Evolutionary conservation across 2,888 invertebrate species (phyloP).

Genomic region (Strigamia transsilvanica): DNA sequence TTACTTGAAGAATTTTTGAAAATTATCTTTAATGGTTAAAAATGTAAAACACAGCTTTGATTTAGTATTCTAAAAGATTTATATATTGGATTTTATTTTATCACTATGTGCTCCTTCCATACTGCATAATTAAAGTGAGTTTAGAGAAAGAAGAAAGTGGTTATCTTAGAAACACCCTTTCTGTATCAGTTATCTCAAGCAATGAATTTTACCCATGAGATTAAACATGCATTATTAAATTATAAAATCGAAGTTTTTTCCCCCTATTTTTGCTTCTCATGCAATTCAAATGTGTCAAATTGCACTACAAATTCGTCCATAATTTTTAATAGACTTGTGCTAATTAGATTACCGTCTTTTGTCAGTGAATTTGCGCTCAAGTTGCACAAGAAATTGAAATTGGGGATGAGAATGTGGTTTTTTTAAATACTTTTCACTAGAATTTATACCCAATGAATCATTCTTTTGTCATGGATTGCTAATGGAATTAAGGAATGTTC

Average conservation of each 20-base stretch:
- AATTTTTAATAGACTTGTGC: slow-evolving; percentile 46
- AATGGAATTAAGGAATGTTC: slow-evolving; percentile 46
- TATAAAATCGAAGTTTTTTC: slow-evolving; percentile 34
- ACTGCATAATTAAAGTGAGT: background rate
- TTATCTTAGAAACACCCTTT: slow-evolving; percentile 22
- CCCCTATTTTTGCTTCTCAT: background rate
- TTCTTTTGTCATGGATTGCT: slow-evolving; percentile 43
- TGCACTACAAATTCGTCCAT: slow-evolving; percentile 49
- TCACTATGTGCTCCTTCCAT: too few relatives aligned
- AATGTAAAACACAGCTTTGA: too few relatives aligned
- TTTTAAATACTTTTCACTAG: slow-evolving; percentile 28
- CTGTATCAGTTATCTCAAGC: slow-evolving; percentile 39
- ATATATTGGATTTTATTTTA: background rate
- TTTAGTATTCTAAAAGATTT: background rate
- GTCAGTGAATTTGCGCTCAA: slow-evolving; percentile 36
- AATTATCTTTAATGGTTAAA: background rate
- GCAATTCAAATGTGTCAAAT: slow-evolving; percentile 49
- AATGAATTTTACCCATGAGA: slow-evolving; percentile 41
- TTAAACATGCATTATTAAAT: slow-evolving; percentile 43
- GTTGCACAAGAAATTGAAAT: slow-evolving; percentile 42
- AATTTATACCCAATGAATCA: slow-evolving; percentile 47
- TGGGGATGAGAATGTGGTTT: slow-evolving; percentile 43
- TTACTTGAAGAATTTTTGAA: background rate
- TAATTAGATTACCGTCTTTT: slow-evolving; percentile 39
- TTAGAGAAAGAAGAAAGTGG: background rate